Conservation (phyloP, 1,140 invertebrate species). For the Papilio aristodemus region DNA sequence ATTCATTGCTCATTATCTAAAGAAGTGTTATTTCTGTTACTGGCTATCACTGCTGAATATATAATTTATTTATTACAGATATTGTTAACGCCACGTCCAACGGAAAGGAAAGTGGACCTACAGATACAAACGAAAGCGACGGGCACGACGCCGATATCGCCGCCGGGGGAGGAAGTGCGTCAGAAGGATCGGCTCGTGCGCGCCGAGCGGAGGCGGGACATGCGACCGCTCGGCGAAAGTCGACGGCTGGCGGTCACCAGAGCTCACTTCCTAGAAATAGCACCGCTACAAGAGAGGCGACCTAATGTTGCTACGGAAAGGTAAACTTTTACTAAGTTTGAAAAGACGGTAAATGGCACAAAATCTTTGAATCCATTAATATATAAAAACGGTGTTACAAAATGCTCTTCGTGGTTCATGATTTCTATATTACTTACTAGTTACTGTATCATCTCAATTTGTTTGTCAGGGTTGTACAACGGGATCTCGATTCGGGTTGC, state of each 20-base stretch:
- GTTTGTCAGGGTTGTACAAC: slow-evolving; percentile 2
- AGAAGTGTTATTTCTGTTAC: too few relatives aligned
- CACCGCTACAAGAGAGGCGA: slow-evolving; percentile 13
- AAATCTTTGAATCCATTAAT: too few relatives aligned
- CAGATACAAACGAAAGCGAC: slow-evolving; percentile 26
- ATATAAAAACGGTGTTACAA: too few relatives aligned
- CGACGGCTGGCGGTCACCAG: slow-evolving; percentile 24
- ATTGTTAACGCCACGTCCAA: slow-evolving; percentile 27
- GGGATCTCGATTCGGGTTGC: slow-evolving; percentile 5
- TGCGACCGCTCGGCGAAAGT: neutral
- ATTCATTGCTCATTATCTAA: too few relatives aligned
- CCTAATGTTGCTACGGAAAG: slow-evolving; percentile 41
- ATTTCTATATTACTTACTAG: too few relatives aligned
- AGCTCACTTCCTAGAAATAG: slow-evolving; percentile 29
- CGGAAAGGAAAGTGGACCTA: slow-evolving; percentile 16
- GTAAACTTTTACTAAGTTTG: slow-evolving; percentile 10
- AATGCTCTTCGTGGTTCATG: too few relatives aligned
- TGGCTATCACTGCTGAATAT: neutral
- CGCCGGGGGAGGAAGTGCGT: neutral
- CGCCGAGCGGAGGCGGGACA: neutral
- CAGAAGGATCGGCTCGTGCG: neutral
- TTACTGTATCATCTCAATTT: too few relatives aligned
- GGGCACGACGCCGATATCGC: slow-evolving; percentile 16
- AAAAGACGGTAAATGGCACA: neutral
- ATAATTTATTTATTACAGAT: slow-evolving; percentile 8